phyloP scores from a whole-genome alignment of 2,113 vertebrate species.

The Erythrocercus mccallii region DNA sequence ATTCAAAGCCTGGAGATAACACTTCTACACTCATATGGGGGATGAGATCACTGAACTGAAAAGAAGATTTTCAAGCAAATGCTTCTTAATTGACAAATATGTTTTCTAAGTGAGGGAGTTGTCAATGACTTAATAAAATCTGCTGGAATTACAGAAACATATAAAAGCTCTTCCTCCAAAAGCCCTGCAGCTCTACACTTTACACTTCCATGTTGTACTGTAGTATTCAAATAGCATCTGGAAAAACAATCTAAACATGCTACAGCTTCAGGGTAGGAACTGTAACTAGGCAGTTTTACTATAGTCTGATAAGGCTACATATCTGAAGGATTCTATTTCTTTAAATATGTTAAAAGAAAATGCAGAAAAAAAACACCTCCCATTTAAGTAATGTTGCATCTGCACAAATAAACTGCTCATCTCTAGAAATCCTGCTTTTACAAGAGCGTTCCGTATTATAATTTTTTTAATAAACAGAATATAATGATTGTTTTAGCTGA shows the following conservation, averaged over 20 bases:
- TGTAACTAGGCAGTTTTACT: neutral
- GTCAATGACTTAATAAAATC: neutral
- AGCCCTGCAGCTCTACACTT: neutral
- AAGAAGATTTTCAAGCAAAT: neutral
- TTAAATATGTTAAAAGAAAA: neutral
- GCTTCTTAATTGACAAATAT: neutral
- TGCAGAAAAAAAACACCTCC: neutral
- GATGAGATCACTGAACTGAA: neutral
- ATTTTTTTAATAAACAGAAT: neutral
- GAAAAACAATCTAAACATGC: neutral
- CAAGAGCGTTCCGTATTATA: neutral
- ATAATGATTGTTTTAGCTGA: neutral
- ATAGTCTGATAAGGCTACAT: neutral
- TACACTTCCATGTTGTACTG: neutral
- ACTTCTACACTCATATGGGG: neutral
- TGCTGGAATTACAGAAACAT: neutral
- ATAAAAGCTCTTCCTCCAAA: neutral
- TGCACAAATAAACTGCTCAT: neutral
- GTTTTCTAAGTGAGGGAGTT: neutral
- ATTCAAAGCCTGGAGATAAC: neutral
- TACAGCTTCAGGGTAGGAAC: neutral
- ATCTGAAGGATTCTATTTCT: neutral
- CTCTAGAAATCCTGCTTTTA: neutral
- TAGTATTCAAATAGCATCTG: neutral
- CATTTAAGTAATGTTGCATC: neutral